phyloP scores from a whole-genome alignment of 2,113 vertebrate genomes.

The Aptenodytes patagonicus region DNA sequence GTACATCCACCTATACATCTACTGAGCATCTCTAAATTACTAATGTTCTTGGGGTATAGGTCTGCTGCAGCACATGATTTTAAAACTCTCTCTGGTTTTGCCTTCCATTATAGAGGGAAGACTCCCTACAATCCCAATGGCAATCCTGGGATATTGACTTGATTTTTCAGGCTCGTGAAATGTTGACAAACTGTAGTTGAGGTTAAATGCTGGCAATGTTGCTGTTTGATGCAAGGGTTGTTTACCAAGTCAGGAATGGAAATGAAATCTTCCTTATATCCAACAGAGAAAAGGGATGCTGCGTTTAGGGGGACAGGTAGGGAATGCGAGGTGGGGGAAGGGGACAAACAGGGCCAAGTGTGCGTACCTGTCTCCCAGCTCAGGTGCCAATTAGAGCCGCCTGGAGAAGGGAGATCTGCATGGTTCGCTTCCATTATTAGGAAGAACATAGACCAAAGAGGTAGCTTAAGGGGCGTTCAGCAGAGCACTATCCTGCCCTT shows the following conservation, averaged over 20 bases:
- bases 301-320: background rate
- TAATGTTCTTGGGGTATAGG: background rate
- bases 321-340: background rate
- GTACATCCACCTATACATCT: background rate
- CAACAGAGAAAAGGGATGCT: background rate
- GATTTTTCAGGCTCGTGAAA: background rate
- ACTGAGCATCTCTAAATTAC: background rate
- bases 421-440: background rate
- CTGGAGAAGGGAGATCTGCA: background rate
- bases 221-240: background rate
- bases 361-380: background rate
- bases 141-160: background rate
- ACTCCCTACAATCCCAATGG: background rate
- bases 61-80: background rate
- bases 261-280: background rate
- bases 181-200: background rate
- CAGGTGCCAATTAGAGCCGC: background rate
- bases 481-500: background rate
- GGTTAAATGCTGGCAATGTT: background rate
- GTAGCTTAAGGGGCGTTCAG: background rate
- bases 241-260: background rate
- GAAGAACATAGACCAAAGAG: background rate
- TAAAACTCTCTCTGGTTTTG: background rate
- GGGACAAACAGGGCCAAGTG: background rate
- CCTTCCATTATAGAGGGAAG: background rate